Base-by-base conservation (phyloP, 2,888 invertebrate genomes). In the Subacronicta megacephala region DNA sequence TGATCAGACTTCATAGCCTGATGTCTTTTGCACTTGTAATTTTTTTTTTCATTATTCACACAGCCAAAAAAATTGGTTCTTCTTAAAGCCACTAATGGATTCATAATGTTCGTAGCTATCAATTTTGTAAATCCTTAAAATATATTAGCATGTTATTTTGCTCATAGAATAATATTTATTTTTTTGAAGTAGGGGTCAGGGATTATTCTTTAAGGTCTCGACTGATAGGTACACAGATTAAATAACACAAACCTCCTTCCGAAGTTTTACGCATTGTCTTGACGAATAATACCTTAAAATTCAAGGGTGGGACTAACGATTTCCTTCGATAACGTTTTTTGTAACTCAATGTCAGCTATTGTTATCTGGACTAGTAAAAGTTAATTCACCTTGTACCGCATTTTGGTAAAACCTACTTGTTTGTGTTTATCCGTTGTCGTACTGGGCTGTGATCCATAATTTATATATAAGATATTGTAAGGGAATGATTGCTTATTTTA, bases 261-360 rank as follows among this genome's bases (percentile, higher is more conserved):
- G 47, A 54, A 45, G 51, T 31, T 44, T 62, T 55, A 72, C 47
- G 65, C 63, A 64, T 75, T 53, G 68, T 75, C 7, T 65, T 55
- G 3, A 15, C 36, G 37, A 62, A 66, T 61, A 73, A 73, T 66
- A 62, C 50, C 47, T 69, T 63, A 49, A 47, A 58, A 59, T 56
- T 69, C 77, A 73, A 77, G 71, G 72, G 66, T 62, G 63, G 55
- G 68, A 73, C 60, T 55, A 62, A 69, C 45, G 44, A 56, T 77
- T 78, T 82, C 81, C 80, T 72, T 60, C 62, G 75, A 72, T 73
- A 79, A 55, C 56, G 62, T 53, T 69, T 66, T 70, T 47, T 82
- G 16, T 51, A 51, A 61, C 46, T 55, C 85, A 88, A 87, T 87
- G 88, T 80, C 85, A 75, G 51, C 75, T 66, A 84, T 88, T 87